Evolutionary conservation across 2,113 vertebrate species (phyloP), one percentile per base, ranked within the genome.

Genomic region (Athene cunicularia): DNA sequence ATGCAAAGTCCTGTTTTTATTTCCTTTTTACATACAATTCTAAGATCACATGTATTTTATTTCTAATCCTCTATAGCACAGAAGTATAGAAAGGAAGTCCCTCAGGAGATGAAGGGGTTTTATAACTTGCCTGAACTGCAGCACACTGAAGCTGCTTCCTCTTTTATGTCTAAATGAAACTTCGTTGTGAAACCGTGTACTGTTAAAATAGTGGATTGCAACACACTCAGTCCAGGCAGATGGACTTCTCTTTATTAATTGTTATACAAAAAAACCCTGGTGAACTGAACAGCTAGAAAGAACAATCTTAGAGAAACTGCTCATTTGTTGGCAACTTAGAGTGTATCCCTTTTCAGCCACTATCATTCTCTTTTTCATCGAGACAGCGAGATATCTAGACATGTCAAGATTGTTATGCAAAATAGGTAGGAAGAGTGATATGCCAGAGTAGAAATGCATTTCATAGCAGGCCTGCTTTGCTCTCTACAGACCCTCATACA

Each of bases 131-230:
- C 97, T 95, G 93, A 96, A 95, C 67, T 37, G 76, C 96, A 95
- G 67, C 94, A 87, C 9, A 8, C 70, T 94, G 94, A 96, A 82
- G 66, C 83, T 71, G 64, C 96, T 97, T 98, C 98, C 98, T 98
- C 98, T 97, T 98, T 98, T 96, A 50, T 50, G 93, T 53, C 37
- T 94, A 98, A 95, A 95, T 88, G 97, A 98, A 98, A 98, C 97
- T 73, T 95, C 37, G n/a, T 95, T 97, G 88, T 97, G 97, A 97
- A 98, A 98, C 97, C 66, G 43, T 27, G 56, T 63, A 35, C 90
- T 86, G 92, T 93, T 98, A 97, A 97, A 98, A 96, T 89, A 96
- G 49, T 74, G 82, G 33, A 80, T 95, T 96, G 64, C 95, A 88
- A 72, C 88, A 90, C 21, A n/a, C 76, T 83, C 39, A 21, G 67